Evolutionary conservation across 2,113 vertebrate species (phyloP), one percentile per base, ranked within the genome.

Genomic region (Platycercus adscitus): DNA sequence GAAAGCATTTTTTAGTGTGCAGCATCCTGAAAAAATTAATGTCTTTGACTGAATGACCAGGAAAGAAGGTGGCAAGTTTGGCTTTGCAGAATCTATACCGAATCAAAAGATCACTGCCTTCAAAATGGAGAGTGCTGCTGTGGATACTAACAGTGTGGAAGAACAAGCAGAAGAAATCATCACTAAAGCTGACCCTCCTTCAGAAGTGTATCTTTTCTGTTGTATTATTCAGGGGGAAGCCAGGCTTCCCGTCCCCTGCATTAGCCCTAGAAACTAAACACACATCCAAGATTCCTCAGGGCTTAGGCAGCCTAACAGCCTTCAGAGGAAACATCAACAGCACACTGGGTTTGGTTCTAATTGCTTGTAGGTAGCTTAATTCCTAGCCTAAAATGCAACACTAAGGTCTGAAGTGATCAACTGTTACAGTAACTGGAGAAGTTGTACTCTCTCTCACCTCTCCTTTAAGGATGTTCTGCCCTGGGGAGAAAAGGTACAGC

Each of bases 41-140:
- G 7, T 60, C 56, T 95, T 65, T 89, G 1, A 0, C 29, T 90
- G 50, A 46, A 55, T 77, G 29, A 80, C 13, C 94, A 99, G 99
- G 98, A 99, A 99, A 86, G 98, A 99, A 71, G 99, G 99, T 1
- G 98, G 98, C 4, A 99, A 98, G 93, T 99, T 98, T 9, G 99
- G 99, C 85, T 99, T 99, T 33, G 99, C 99, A 2, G 99, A 99
- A 88, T 99, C 99, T 4, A 96, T 99, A 95, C 98, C 98, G 14
- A 98, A 98, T 79, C 98, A 99, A 26, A 98, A 98, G 95, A 99
- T 99, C 97, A 99, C 99, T 20, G 97, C 98, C 17, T 98, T 99
- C 97, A 99, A 98, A 97, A 98, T 97, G 95, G 98, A 98, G 2
- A 98, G 98, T 50, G 97, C 98, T 15, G 81, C 97, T 11, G 96